Evolutionary conservation across 1,140 invertebrate genomes (phyloP), one percentile per base, ranked within the genome.

Genomic region (Drosophila parabipectinata): DNA sequence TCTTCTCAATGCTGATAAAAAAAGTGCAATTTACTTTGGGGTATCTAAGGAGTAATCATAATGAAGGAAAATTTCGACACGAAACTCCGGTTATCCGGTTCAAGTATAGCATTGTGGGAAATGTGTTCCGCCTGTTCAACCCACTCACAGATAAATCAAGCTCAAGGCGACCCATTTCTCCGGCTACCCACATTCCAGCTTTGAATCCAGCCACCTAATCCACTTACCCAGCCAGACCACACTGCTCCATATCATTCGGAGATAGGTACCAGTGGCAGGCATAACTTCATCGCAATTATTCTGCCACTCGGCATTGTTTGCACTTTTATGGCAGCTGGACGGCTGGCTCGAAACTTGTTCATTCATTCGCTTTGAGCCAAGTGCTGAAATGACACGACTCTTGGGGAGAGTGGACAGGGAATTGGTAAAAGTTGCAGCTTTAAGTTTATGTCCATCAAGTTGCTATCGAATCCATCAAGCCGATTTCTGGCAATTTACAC

Each of bases 251-350:
- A 63, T 73, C 50, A 63, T 48, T 41, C 63, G 59, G 28, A 37
- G 26, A 10, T 30, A 39, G 72, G 73, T 63, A 63, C 61, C 21
- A 47, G 44, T 44, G 34, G 39, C 56, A 71, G 82, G 79, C 77
- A 85, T 81, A 81, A 75, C 78, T 81, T 50, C 44, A 60, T 57
- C 62, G 78, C 79, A 77, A 78, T 77, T 82, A 78, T 75, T 75
- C 51, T 60, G 30, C 47, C 28, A 21, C 39, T 74, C 26, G 61
- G 48, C 57, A 56, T 77, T 68, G 73, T 69, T 71, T 64, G 59
- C 75, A 79, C 75, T 82, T 87, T 67, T 82, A 88, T 83, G 84
- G 77, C 79, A 83, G 72, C 77, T 69, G 53, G 34, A 44, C 54
- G 44, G 54, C 60, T 15, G 41, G 41, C 14, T 18, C 41, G n/a